Base-by-base conservation (phyloP, 1,140 invertebrate genomes). In the Coptotermes formosanus region DNA sequence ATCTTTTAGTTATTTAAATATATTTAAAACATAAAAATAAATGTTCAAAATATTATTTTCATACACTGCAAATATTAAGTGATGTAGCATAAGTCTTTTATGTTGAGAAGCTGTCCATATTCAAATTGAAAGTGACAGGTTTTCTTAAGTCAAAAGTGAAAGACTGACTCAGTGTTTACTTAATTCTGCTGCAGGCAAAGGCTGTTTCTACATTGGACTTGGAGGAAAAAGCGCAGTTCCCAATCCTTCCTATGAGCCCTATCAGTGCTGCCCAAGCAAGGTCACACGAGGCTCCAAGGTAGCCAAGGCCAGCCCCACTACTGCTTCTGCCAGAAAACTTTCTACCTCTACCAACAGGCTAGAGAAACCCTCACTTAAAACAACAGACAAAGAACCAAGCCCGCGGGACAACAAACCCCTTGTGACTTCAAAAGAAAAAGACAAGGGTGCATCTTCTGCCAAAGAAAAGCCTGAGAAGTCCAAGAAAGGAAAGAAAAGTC, bases 131-230 rank as follows among this genome's bases (percentile, higher is more conserved):
- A 75, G 25, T 75, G 64, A 16, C n/a, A 75, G 64, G 25, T 75
- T 75, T 75, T n/a, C 64, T 30, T 16, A n/a, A 44, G 43, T 83
- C 43, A 83, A 9, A 83, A 55, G 4, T 83, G 32, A 45, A 32
- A n/a, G 21, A 85, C 85, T 85, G 85, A 85, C 85, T 55, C 85
- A 81, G 43, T 85, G 85, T 85, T 85, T 45, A 84, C 83, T 93
- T 93, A 92, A 93, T 93, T 93, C 90, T 92, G 91, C 91, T 93
- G 94, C 95, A 97, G 96, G 96, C 95, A 96, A 97, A 95, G 95
- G 96, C 95, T 97, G 96, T 96, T 97, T 97, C 95, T 96, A 96
- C 95, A 96, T 97, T 93, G 96, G 96, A 93, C 94, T 97, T 94
- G 96, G 95, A 92, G 95, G 95, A 93, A 95, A 96, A 93, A 94